These are phyloP conservation scores for Glyptemys insculpta DNA, from an alignment of 2,797 vertebrate species.

Conservation along the genomic window DNA sequence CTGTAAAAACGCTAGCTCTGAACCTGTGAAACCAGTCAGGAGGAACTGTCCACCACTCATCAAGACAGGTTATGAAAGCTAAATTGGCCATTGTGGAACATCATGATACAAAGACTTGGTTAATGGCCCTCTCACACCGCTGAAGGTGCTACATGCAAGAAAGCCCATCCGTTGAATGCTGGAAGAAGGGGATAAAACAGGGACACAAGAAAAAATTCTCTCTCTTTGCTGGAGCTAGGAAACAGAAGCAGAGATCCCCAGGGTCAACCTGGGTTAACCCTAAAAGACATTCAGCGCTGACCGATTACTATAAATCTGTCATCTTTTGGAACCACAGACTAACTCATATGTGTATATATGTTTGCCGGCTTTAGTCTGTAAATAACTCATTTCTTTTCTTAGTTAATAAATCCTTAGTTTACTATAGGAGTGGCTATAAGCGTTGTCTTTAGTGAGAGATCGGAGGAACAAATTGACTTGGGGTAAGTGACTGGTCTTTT, in stretches of 20 bases:
- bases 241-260: background rate
- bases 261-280: background rate
- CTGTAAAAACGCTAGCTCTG: background rate
- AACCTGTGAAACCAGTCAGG: background rate
- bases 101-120: background rate
- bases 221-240: background rate
- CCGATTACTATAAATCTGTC: background rate
- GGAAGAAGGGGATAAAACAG: background rate
- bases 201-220: background rate
- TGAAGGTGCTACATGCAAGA: background rate
- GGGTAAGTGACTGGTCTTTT: background rate
- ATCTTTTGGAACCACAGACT: background rate
- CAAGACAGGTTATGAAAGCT: background rate
- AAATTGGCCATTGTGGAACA: background rate
- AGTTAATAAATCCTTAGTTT: background rate
- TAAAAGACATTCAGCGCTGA: background rate
- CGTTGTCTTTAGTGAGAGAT: background rate
- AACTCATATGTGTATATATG: background rate
- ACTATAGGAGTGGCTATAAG: background rate
- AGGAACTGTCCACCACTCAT: background rate
- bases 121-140: background rate
- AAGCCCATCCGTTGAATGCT: background rate
- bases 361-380: background rate
- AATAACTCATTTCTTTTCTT: background rate
- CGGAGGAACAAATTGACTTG: background rate